phyloP scores from a whole-genome alignment of 2,113 vertebrate genomes.

The Pipa parva region DNA sequence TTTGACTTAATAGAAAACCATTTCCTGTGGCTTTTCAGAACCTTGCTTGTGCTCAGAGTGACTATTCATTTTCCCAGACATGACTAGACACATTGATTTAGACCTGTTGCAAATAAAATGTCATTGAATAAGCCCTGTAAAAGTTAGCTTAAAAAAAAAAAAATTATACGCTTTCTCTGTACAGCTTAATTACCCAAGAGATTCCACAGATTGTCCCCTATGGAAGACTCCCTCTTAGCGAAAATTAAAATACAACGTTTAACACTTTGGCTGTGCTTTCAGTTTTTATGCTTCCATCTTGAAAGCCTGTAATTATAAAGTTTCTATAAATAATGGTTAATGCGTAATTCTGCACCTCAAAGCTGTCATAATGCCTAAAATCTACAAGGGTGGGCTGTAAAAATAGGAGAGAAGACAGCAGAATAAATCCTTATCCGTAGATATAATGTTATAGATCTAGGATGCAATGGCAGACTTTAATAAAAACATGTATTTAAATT shows the following conservation, averaged over 20 bases:
- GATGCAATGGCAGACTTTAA: no score
- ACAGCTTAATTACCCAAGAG: constrained; percentile 1
- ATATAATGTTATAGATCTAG: no score
- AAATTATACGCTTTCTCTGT: constrained; percentile 12
- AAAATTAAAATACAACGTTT: neutral
- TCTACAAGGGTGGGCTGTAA: neutral
- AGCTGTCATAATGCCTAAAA: neutral
- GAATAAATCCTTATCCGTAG: neutral
- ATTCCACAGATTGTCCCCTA: neutral
- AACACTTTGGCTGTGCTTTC: neutral
- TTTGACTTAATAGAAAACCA: neutral
- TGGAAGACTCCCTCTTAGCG: neutral
- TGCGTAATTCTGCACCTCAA: neutral
- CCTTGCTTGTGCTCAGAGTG: neutral
- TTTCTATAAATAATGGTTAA: constrained; percentile 18
- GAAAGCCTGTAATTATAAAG: constrained; percentile 14
- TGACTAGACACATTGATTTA: constrained; percentile 28
- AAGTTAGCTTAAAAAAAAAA: constrained; percentile 13
- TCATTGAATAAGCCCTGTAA: constrained; percentile 22
- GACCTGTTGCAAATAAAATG: neutral
- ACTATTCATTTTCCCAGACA: neutral
- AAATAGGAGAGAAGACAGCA: neutral
- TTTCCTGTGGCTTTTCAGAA: neutral
- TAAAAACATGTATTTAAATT: no score
- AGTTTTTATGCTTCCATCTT: constrained; percentile 4